phyloP scores from a whole-genome alignment of 2,113 vertebrate genomes.

The Herpailurus yagouaroundi region DNA sequence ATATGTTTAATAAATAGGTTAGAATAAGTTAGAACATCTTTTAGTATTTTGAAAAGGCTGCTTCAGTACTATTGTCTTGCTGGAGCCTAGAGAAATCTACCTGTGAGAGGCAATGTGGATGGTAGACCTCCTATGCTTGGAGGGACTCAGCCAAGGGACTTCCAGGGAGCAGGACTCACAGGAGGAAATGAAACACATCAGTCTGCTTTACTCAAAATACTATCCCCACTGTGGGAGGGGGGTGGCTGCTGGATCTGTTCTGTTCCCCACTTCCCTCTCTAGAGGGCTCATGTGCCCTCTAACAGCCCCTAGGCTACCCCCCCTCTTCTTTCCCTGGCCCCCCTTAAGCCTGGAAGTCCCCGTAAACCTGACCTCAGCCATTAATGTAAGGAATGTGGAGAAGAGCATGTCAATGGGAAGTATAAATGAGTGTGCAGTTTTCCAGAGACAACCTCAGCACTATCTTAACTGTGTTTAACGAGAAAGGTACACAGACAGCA shows the following conservation, averaged over 20 bases:
- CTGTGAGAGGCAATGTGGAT: not conserved
- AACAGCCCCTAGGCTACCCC: too few species aligned
- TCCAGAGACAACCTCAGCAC: not conserved
- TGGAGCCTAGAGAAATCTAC: not conserved
- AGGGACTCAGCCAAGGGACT: not conserved
- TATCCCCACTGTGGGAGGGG: not conserved
- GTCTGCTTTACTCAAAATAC: not conserved
- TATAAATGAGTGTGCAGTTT: not conserved
- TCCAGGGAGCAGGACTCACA: not conserved
- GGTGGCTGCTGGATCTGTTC: not conserved
- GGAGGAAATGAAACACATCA: not conserved
- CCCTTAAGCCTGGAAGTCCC: rapidly evolving
- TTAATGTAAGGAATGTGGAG: not conserved
- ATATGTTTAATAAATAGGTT: not conserved
- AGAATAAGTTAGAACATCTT: not conserved
- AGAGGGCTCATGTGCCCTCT: not conserved
- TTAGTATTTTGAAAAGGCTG: not conserved
- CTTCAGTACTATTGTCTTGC: not conserved
- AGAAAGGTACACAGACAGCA: not conserved
- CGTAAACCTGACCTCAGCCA: not conserved
- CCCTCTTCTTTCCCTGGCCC: not conserved
- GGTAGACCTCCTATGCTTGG: not conserved
- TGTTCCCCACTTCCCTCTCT: not conserved
- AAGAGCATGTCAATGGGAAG: too few species aligned
- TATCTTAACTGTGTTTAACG: not conserved